Conservation (phyloP, 2,888 invertebrate species). For the Thera britannica region DNA sequence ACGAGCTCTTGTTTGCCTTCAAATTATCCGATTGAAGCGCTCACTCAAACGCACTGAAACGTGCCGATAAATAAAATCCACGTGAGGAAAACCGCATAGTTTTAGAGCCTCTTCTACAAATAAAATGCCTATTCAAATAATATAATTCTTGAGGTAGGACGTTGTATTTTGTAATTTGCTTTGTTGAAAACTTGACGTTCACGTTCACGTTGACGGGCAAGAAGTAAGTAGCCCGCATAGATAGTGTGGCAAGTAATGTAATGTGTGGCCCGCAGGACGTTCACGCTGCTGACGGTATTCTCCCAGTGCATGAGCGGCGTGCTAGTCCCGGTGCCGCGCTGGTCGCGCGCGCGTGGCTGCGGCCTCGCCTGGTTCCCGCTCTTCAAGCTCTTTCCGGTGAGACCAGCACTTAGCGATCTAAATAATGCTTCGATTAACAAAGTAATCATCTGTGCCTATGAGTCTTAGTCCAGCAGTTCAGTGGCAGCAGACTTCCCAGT, state of each 20-base stretch:
- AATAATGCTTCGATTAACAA: too few relatives aligned
- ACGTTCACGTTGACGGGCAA: too few relatives aligned
- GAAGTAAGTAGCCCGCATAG: too few relatives aligned
- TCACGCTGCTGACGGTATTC: constrained; percentile 89
- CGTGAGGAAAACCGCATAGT: neutral
- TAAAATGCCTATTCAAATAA: too few relatives aligned
- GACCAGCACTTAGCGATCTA: constrained; percentile 31
- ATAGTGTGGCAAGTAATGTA: too few relatives aligned
- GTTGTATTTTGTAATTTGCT: too few relatives aligned
- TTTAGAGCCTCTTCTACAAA: too few relatives aligned
- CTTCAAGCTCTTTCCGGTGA: constrained; percentile 92
- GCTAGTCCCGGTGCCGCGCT: constrained; percentile 85
- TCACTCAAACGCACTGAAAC: constrained; percentile 8
- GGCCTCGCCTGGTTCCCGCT: constrained; percentile 86
- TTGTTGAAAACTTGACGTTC: too few relatives aligned
- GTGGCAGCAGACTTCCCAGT: too few relatives aligned
- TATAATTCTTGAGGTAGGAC: too few relatives aligned
- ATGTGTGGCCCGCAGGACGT: constrained; percentile 83
- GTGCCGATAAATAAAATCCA: constrained; percentile 7
- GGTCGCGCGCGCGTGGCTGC: constrained; percentile 84
- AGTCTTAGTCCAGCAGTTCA: too few relatives aligned
- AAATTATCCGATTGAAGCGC: constrained; percentile 10
- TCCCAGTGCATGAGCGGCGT: constrained; percentile 91
- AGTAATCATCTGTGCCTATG: too few relatives aligned
- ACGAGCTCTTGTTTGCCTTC: constrained; percentile 10